Conservation (phyloP, 2,888 invertebrate species). For the Acheta domesticus region DNA sequence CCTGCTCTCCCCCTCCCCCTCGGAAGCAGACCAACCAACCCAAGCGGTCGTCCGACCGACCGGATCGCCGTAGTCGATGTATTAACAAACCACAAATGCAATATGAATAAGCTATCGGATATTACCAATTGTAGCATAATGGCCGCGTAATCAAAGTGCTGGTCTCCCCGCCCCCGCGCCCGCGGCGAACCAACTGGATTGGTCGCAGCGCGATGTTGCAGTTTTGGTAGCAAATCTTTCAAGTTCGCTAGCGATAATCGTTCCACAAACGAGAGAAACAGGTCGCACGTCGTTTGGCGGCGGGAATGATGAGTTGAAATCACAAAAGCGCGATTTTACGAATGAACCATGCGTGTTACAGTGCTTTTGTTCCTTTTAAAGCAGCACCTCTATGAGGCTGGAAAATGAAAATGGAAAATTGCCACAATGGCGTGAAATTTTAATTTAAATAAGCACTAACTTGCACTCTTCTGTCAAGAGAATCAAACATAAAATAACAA, state of each 20-base stretch:
- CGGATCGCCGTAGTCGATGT: not conserved
- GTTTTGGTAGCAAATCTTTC: not conserved
- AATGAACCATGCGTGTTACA: too few species aligned
- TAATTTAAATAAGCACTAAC: too few species aligned
- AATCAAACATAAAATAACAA: too few species aligned
- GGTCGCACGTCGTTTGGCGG: too few species aligned
- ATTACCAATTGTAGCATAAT: slow-evolving; percentile 18
- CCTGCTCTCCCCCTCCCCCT: not conserved
- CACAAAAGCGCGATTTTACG: too few species aligned
- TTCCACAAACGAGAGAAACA: not conserved
- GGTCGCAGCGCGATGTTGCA: not conserved
- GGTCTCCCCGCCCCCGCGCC: not conserved
- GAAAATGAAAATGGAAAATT: too few species aligned
- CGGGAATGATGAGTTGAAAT: too few species aligned
- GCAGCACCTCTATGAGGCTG: too few species aligned
- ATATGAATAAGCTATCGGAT: slow-evolving; percentile 18
- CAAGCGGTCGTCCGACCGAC: not conserved
- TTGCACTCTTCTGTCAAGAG: too few species aligned
- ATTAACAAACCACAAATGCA: slow-evolving; percentile 18
- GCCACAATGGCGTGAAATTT: too few species aligned
- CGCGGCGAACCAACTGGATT: not conserved
- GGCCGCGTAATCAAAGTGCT: slow-evolving; percentile 18
- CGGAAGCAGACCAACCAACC: not conserved
- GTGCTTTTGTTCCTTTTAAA: too few species aligned
- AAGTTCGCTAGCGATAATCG: not conserved